phyloP scores from a whole-genome alignment of 2,797 vertebrate species.

The Catharus ustulatus region DNA sequence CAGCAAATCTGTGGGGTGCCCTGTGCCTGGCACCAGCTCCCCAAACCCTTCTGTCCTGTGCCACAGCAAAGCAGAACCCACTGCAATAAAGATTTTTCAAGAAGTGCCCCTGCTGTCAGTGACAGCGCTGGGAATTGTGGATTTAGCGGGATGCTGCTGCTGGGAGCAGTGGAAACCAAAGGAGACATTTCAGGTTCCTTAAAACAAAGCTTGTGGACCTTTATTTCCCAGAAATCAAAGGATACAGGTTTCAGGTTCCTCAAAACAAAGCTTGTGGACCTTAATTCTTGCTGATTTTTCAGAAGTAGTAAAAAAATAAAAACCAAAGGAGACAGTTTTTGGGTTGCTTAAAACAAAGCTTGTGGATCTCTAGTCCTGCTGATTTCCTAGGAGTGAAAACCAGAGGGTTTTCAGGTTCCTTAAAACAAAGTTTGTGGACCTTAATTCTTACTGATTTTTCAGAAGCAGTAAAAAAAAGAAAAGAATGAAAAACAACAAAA shows the following conservation, averaged over 20 bases:
- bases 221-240: background rate
- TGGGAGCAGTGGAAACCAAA: background rate
- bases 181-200: background rate
- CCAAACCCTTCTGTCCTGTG: accelerated
- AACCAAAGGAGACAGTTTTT: background rate
- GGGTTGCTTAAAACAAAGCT: background rate
- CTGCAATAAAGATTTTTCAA: accelerated
- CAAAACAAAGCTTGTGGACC: background rate
- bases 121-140: background rate
- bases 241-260: background rate
- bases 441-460: background rate
- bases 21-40: background rate
- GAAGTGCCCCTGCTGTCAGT: accelerated
- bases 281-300: background rate
- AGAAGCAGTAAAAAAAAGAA: too few relatives aligned
- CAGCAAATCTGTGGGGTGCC: too few relatives aligned
- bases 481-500: too few relatives aligned
- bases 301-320: background rate
- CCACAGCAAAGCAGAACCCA: background rate
- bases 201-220: background rate
- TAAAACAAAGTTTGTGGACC: background rate
- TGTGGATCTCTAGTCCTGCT: background rate
- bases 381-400: background rate
- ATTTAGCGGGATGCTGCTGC: background rate
- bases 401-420: background rate